Evolutionary conservation across 2,888 invertebrate genomes (phyloP).

Genomic region (Heliconius erato): DNA sequence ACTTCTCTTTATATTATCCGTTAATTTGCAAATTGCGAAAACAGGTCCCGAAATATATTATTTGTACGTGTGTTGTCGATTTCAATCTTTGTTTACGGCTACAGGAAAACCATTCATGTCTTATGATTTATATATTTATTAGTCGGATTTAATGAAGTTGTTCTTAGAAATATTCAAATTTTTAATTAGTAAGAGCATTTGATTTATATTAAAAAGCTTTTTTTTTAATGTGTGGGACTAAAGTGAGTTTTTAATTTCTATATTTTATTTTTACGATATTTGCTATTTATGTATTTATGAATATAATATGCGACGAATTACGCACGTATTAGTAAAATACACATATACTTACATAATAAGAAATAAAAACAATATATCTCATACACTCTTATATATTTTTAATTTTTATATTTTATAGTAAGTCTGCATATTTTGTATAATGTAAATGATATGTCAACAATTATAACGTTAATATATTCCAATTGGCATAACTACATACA

Average conservation of each 20-base stretch:
- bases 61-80: constrained; percentile 5
- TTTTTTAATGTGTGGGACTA: background rate
- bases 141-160: background rate
- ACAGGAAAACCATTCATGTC: constrained; percentile 10
- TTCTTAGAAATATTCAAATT: background rate
- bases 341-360: too few relatives aligned
- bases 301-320: too few relatives aligned
- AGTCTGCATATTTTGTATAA: too few relatives aligned
- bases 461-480: too few relatives aligned
- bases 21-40: constrained; percentile 47
- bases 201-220: too few relatives aligned
- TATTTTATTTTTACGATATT: too few relatives aligned
- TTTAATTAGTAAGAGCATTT: background rate
- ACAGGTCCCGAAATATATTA: constrained; percentile 46
- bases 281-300: too few relatives aligned
- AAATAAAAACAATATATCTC: too few relatives aligned
- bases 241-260: background rate
- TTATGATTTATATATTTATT: constrained; percentile 9
- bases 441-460: background rate
- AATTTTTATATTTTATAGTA: too few relatives aligned
- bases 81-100: constrained; percentile 1
- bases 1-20: constrained; percentile 35
- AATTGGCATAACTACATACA: too few relatives aligned
- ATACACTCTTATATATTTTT: too few relatives aligned
- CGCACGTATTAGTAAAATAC: too few relatives aligned